phyloP scores from a whole-genome alignment of 1,140 invertebrate species.

The Trachymyrmex cornetzi region DNA sequence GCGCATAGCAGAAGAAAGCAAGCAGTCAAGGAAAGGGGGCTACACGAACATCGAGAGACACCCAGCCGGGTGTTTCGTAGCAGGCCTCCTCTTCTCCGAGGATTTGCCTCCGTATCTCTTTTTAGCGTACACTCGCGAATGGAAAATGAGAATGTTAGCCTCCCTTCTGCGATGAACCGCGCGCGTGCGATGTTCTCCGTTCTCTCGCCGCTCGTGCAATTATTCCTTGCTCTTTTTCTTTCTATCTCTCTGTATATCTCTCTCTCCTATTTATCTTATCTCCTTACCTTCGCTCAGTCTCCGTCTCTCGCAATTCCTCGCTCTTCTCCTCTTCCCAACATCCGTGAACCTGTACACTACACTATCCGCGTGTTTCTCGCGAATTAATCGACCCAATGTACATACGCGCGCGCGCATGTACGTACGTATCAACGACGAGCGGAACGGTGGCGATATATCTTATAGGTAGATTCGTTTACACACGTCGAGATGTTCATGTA shows the following conservation, averaged over 20 bases:
- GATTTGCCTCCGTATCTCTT: slow-evolving; percentile 26
- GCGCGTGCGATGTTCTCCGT: slow-evolving; percentile 37
- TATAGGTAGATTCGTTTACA: slow-evolving; percentile 37
- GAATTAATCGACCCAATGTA: slow-evolving; percentile 41
- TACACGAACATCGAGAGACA: slow-evolving; percentile 27
- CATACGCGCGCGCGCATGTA: background rate
- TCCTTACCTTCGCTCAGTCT: background rate
- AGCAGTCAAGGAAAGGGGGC: slow-evolving; percentile 7
- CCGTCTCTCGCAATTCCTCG: background rate
- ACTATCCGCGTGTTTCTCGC: background rate
- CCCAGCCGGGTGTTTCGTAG: slow-evolving; percentile 26
- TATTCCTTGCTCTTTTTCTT: background rate
- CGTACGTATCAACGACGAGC: background rate
- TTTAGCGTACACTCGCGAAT: slow-evolving; percentile 25
- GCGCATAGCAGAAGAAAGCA: background rate
- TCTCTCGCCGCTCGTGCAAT: slow-evolving; percentile 54
- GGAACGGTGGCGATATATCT: slow-evolving; percentile 1
- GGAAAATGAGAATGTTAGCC: slow-evolving; percentile 49
- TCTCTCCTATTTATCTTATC: no score
- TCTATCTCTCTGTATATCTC: background rate
- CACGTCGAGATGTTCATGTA: slow-evolving; percentile 32
- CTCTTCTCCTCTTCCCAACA: slow-evolving; percentile 9
- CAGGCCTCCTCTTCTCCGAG: slow-evolving; percentile 37
- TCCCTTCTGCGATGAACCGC: slow-evolving; percentile 47
- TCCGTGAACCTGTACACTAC: background rate